phyloP scores from a whole-genome alignment of 2,888 invertebrate species.

The Baccha elongata region DNA sequence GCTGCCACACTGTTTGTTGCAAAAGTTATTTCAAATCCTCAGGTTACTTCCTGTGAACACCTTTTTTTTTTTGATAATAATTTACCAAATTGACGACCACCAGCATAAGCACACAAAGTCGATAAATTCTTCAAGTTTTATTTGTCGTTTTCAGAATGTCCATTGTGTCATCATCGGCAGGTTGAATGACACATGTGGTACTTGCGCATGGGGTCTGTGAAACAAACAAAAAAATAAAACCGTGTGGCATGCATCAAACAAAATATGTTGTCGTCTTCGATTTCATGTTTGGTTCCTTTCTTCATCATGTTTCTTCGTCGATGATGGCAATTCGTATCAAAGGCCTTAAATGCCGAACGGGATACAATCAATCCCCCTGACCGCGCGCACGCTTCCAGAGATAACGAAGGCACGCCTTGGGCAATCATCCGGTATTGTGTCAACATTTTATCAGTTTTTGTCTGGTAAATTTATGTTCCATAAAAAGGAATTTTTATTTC shows the following conservation, averaged over 20 bases:
- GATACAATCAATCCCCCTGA: slow-evolving; percentile 54
- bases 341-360: slow-evolving; percentile 46
- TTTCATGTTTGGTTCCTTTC: slow-evolving; percentile 41
- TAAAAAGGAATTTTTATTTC: slow-evolving; percentile 3
- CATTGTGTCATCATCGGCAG: neutral
- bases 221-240: neutral
- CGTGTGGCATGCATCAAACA: slow-evolving; percentile 36
- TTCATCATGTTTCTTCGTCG: neutral
- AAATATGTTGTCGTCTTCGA: slow-evolving; percentile 54
- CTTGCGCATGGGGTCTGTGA: slow-evolving; percentile 26
- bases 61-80: too few species aligned
- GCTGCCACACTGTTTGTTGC: too few species aligned
- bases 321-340: slow-evolving; percentile 58
- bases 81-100: neutral
- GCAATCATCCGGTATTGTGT: slow-evolving; percentile 64
- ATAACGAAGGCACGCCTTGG: slow-evolving; percentile 52
- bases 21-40: too few species aligned
- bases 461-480: slow-evolving; percentile 17
- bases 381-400: slow-evolving; percentile 24
- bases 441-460: slow-evolving; percentile 64
- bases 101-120: neutral
- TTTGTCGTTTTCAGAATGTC: slow-evolving; percentile 33
- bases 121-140: slow-evolving; percentile 27
- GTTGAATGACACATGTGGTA: slow-evolving; percentile 61
- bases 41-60: too few species aligned